Evolutionary conservation across 1,140 invertebrate species (phyloP).

Genomic region (Pristionchus pacificus): DNA sequence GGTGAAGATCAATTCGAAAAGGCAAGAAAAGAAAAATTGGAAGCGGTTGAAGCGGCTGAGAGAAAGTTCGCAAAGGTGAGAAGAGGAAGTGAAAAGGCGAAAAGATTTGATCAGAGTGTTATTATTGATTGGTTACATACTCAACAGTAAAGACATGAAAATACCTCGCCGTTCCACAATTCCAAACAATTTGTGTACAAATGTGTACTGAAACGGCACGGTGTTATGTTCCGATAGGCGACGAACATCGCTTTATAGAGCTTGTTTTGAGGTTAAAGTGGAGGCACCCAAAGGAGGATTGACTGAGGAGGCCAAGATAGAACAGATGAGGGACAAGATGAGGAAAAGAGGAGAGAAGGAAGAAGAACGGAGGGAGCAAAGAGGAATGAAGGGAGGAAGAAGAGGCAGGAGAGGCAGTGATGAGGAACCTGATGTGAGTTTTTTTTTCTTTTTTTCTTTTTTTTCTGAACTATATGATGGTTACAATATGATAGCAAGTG

Average conservation of each 20-base stretch:
- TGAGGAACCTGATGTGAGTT: not conserved
- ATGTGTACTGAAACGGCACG: too few relatives aligned
- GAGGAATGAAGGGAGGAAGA: not conserved
- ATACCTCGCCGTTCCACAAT: too few relatives aligned
- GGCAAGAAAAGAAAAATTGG: not conserved
- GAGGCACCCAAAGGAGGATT: not conserved
- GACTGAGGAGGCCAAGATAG: not conserved
- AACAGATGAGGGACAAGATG: not conserved
- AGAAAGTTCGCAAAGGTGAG: not conserved
- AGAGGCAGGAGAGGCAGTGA: not conserved
- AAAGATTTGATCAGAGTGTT: too few relatives aligned
- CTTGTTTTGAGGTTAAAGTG: not conserved
- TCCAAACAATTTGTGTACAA: too few relatives aligned
- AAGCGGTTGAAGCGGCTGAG: not conserved
- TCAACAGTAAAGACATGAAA: not conserved
- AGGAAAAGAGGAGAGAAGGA: not conserved
- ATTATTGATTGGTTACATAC: not conserved
- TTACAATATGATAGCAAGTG: too few relatives aligned
- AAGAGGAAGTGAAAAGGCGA: too few relatives aligned
- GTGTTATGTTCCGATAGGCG: too few relatives aligned
- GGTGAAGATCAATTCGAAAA: not conserved
- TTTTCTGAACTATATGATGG: not conserved
- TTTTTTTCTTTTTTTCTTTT: not conserved
- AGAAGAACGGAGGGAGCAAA: not conserved
- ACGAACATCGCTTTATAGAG: too few relatives aligned